phyloP scores from a whole-genome alignment of 30 jellyfish, hydroid and myxozoan species.

The Aurelia aurita region DNA sequence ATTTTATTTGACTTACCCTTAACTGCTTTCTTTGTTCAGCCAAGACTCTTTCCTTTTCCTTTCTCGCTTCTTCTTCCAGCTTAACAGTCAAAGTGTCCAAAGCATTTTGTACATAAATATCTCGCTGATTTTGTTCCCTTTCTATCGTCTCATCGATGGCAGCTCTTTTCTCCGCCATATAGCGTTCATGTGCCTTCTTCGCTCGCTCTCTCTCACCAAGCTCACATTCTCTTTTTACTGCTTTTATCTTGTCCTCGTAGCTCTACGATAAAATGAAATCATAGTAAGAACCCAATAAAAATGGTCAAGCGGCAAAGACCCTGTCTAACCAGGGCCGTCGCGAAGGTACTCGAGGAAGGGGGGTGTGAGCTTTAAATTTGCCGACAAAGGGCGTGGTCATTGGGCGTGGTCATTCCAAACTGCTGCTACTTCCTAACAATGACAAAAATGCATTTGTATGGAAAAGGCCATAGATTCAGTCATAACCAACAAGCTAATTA shows the following conservation, averaged over 20 bases:
- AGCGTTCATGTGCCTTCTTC: slow-evolving; percentile 19
- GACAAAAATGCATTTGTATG: no score
- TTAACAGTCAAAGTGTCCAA: neutral
- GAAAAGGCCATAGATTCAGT: no score
- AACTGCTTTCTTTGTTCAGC: slow-evolving; percentile 12
- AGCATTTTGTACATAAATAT: slow-evolving; percentile 9
- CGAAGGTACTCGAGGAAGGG: no score
- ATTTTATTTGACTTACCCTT: neutral
- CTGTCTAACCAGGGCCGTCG: no score
- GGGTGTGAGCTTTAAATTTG: no score
- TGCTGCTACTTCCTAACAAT: no score
- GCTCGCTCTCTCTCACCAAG: slow-evolving; percentile 55
- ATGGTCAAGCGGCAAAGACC: no score
- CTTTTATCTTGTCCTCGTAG: slow-evolving; percentile 23
- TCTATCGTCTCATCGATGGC: slow-evolving; percentile 44
- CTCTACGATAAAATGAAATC: neutral
- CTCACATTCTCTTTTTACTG: slow-evolving; percentile 9
- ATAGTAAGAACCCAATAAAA: no score
- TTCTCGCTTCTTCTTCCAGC: slow-evolving; percentile 47
- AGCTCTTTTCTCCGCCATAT: slow-evolving; percentile 32
- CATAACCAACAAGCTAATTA: no score
- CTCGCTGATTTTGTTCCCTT: slow-evolving; percentile 46
- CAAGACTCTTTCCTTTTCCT: slow-evolving; percentile 31
- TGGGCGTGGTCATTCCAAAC: no score
- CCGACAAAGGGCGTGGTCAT: no score